Evolutionary conservation across 2,888 invertebrate genomes (phyloP).

Genomic region (Macaria liturata): DNA sequence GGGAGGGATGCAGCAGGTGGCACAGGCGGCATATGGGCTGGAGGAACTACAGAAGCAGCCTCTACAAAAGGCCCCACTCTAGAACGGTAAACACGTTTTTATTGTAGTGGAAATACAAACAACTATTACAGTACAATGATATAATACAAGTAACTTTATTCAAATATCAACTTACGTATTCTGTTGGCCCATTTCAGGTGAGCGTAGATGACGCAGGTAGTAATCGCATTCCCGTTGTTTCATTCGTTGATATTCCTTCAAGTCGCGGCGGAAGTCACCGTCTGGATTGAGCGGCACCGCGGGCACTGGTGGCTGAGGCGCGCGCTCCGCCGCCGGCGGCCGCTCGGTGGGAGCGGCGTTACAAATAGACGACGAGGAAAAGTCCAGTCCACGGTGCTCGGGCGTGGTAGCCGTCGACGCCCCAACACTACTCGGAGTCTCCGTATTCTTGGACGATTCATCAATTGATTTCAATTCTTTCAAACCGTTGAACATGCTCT

Average conservation of each 20-base stretch:
- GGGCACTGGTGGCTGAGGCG: constrained; percentile 51
- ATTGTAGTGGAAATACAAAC: not conserved
- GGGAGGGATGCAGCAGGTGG: constrained; percentile 29
- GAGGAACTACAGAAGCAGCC: constrained; percentile 49
- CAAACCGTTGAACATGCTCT: constrained; percentile 88
- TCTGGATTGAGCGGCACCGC: constrained; percentile 53
- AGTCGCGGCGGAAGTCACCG: constrained; percentile 84
- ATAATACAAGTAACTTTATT: constrained; percentile 11
- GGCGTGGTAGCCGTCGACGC: constrained; percentile 85
- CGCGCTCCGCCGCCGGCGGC: constrained; percentile 59
- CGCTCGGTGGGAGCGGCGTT: constrained; percentile 87
- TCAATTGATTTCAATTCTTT: constrained; percentile 81
- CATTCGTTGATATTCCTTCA: constrained; percentile 91
- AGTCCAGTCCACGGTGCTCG: constrained; percentile 86
- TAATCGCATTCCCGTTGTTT: constrained; percentile 85
- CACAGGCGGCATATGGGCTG: constrained; percentile 41
- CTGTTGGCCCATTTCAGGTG: constrained; percentile 65
- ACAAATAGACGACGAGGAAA: constrained; percentile 84
- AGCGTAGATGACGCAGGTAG: constrained; percentile 72
- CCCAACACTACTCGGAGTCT: constrained; percentile 54
- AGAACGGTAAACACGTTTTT: constrained; percentile 41
- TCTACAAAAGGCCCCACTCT: constrained; percentile 61
- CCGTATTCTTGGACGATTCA: constrained; percentile 50
- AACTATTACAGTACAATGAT: not conserved
- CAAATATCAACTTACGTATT: constrained; percentile 51